Evolutionary conservation across 1,140 invertebrate species (phyloP).

Genomic region (Gonioctena quinquepunctata): DNA sequence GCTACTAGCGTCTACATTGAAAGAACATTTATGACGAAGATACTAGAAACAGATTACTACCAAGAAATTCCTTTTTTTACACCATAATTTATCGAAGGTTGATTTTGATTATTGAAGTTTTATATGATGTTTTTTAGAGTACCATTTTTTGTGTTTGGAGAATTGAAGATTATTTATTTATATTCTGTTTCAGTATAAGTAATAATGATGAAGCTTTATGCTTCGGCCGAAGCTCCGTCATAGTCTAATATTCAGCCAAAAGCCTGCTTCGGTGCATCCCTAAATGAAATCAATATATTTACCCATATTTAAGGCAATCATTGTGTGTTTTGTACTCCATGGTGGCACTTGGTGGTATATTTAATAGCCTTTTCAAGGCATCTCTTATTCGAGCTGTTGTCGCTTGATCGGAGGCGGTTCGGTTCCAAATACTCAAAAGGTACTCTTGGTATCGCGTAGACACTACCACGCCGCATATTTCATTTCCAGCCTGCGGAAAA

Average conservation of each 20-base stretch:
- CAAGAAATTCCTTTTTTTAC: no score
- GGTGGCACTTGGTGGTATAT: conserved; percentile 88
- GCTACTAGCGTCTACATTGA: no score
- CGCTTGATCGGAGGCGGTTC: conserved; percentile 84
- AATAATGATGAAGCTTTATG: not conserved
- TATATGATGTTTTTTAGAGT: no score
- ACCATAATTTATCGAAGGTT: no score
- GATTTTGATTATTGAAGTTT: no score
- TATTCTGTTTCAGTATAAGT: no score
- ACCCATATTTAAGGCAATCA: conserved; percentile 55
- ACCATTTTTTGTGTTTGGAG: no score
- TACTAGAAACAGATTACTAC: no score
- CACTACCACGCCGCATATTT: conserved; percentile 97
- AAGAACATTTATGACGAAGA: no score
- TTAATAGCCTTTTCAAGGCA: conserved; percentile 89
- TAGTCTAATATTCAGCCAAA: not conserved
- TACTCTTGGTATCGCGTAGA: conserved; percentile 84
- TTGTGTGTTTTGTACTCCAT: conserved; percentile 97
- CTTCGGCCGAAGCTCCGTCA: not conserved
- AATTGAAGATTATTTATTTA: no score
- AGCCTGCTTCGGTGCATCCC: no score
- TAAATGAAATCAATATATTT: no score
- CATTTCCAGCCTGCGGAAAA: conserved; percentile 71
- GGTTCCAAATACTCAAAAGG: conserved; percentile 97
- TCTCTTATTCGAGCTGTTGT: conserved; percentile 92